A percentile compares a stretch with the other conserved stretches of the same genome.
These are phyloP conservation scores for Pipistrellus kuhlii DNA, from an alignment of 2,797 vertebrate species.

Conservation along the genomic window DNA sequence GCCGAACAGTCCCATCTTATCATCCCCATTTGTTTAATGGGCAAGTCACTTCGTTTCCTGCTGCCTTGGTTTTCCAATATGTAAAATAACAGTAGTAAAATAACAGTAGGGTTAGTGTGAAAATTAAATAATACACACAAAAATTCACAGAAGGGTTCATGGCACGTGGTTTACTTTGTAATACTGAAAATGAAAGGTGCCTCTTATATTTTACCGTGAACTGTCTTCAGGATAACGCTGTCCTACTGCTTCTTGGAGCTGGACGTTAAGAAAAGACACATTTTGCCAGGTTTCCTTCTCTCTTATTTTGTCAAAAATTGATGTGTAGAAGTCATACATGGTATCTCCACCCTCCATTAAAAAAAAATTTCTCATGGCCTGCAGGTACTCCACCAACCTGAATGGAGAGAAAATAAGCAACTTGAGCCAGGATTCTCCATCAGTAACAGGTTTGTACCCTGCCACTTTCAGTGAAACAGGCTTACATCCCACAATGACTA, in stretches of 20 bases:
- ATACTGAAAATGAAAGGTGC: not conserved
- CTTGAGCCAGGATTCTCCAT: not conserved
- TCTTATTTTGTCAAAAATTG: conserved; percentile 98
- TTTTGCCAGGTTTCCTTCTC: conserved; percentile 98
- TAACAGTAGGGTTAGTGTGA: not conserved
- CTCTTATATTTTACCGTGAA: conserved; percentile 88
- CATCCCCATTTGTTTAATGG: not conserved
- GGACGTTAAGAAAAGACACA: conserved; percentile 94
- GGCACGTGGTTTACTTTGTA: not conserved
- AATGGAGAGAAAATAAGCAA: not conserved
- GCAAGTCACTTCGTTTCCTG: not conserved
- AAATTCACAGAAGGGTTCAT: not conserved
- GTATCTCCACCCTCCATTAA: conserved; percentile 98
- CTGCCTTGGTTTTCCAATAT: not conserved
- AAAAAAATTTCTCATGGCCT: conserved; percentile 99
- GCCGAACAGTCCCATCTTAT: fast-evolving
- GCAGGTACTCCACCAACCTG: conserved; percentile 96
- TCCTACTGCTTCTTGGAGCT: conserved; percentile 97
- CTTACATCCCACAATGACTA: not conserved
- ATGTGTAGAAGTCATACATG: conserved; percentile 99
- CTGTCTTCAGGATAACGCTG: conserved; percentile 97
- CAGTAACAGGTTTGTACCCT: not conserved
- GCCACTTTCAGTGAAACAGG: not conserved
- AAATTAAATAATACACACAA: not conserved
- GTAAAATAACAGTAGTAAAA: conserved; percentile 13